These are phyloP conservation scores for Tauraco erythrolophus DNA, from an alignment of 2,113 vertebrate genomes.

Conservation along the genomic window DNA sequence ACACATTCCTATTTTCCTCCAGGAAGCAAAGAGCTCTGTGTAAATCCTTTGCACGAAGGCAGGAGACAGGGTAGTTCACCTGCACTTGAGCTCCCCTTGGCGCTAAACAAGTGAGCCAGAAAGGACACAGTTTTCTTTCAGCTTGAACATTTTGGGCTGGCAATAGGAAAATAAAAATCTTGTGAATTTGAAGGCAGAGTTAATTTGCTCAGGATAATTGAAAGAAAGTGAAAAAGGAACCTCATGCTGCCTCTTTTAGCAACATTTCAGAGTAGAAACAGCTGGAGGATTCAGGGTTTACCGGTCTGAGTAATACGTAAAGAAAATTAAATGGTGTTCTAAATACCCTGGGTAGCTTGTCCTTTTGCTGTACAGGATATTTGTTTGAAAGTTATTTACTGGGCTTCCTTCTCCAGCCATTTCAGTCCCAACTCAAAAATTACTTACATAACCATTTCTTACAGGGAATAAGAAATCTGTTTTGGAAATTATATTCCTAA, in stretches of 20 bases:
- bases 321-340: neutral
- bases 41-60: neutral
- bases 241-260: neutral
- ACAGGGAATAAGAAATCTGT: neutral
- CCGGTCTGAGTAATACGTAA: neutral
- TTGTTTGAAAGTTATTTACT: neutral
- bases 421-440: neutral
- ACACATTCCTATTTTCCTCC: neutral
- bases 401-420: neutral
- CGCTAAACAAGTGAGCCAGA: neutral
- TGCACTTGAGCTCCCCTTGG: neutral
- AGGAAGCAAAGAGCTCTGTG: neutral
- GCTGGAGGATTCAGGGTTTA: neutral
- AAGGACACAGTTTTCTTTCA: neutral
- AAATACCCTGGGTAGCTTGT: neutral
- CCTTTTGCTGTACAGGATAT: neutral
- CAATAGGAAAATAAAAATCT: neutral
- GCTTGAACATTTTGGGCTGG: neutral
- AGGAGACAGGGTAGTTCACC: neutral
- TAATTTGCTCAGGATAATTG: neutral
- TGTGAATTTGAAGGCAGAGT: neutral
- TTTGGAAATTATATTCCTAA: neutral
- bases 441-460: neutral
- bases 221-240: neutral
- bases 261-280: neutral